These are phyloP conservation scores for Volucella inflata DNA, from an alignment of 2,888 invertebrate genomes.

Conservation along the genomic window DNA sequence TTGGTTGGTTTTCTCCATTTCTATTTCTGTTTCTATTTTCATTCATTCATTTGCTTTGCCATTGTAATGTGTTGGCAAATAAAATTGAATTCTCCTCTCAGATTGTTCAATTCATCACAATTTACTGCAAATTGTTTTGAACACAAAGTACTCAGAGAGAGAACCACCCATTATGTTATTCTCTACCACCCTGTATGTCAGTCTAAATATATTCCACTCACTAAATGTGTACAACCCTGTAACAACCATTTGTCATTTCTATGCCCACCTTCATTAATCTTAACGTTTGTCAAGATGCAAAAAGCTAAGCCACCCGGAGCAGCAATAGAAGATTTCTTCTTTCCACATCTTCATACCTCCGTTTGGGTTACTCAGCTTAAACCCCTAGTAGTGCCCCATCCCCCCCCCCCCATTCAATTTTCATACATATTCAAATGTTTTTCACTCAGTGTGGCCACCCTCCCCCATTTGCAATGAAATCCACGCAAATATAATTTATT, in stretches of 20 bases:
- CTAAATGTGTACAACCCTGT: slow-evolving; percentile 62
- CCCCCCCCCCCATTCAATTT: slow-evolving; percentile 15
- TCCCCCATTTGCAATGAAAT: slow-evolving; percentile 51
- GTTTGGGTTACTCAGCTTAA: background rate
- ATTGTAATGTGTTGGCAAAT: slow-evolving; percentile 56
- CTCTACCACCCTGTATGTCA: slow-evolving; percentile 40
- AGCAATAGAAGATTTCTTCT: slow-evolving; percentile 13
- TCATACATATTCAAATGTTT: slow-evolving; percentile 68
- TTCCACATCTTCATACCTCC: background rate
- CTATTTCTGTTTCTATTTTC: slow-evolving; percentile 2
- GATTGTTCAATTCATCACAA: slow-evolving; percentile 68
- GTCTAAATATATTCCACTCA: slow-evolving; percentile 63
- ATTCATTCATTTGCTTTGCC: slow-evolving; percentile 51
- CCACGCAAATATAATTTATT: slow-evolving; percentile 73
- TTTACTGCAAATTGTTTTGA: slow-evolving; percentile 71
- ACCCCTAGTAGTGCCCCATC: background rate
- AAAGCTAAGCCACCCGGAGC: slow-evolving; percentile 61
- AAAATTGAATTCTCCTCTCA: slow-evolving; percentile 60
- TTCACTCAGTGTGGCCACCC: slow-evolving; percentile 6
- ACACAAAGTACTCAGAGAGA: background rate
- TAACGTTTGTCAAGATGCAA: slow-evolving; percentile 74
- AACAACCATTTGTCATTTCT: slow-evolving; percentile 72
- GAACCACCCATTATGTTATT: too few relatives aligned
- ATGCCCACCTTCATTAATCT: slow-evolving; percentile 74
- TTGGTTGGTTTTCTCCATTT: background rate